These are phyloP conservation scores for Phallusia fumigata DNA, from an alignment of 23 tunicate genomes.

Conservation along the genomic window DNA sequence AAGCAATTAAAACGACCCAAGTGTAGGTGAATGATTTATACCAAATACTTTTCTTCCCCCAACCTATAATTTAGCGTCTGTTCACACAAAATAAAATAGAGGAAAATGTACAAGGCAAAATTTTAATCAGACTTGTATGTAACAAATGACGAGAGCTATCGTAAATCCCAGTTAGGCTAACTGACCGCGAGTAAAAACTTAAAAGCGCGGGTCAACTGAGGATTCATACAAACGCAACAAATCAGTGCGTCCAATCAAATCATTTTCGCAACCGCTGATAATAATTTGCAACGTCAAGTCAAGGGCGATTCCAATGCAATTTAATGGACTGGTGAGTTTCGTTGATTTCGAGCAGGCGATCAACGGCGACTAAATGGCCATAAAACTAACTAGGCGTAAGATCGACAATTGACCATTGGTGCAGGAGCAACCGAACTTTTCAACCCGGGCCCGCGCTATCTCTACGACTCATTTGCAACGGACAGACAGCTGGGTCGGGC, in stretches of 20 bases:
- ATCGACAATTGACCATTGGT: too few species aligned
- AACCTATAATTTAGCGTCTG: too few species aligned
- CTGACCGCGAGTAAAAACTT: too few species aligned
- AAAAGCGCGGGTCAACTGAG: not conserved
- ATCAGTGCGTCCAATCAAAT: not conserved
- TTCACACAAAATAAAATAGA: too few species aligned
- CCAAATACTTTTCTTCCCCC: too few species aligned
- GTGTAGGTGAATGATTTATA: too few species aligned
- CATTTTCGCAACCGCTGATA: not conserved
- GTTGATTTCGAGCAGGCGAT: not conserved
- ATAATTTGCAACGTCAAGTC: not conserved
- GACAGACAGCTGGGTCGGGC: not conserved
- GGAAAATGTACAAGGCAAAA: too few species aligned
- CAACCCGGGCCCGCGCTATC: not conserved
- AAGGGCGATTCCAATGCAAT: not conserved
- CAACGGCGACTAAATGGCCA: not conserved
- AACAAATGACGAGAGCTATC: too few species aligned
- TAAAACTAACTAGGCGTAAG: not conserved
- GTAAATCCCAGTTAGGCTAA: too few species aligned
- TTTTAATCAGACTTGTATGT: too few species aligned
- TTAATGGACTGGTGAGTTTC: not conserved
- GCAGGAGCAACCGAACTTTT: not conserved
- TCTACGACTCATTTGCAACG: slow-evolving; percentile 1
- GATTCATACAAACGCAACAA: not conserved
- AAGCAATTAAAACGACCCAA: too few species aligned